Conservation (phyloP, 1,140 invertebrate genomes). For the Gonioctena quinquepunctata region DNA sequence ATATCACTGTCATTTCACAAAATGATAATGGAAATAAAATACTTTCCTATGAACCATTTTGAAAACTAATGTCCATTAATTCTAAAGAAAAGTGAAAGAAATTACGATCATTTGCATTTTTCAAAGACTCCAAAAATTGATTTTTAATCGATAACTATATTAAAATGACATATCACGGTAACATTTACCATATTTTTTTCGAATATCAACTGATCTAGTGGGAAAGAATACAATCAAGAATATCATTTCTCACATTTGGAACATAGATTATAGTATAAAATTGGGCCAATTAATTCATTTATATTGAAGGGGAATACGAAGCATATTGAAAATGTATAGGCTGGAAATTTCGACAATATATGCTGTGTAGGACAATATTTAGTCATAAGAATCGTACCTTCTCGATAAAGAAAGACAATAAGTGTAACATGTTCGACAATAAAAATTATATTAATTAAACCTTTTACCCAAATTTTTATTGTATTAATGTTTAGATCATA, state of each 20-base stretch:
- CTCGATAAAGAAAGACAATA: conserved; percentile 14
- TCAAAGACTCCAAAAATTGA: background rate
- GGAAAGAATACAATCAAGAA: conserved; percentile 45
- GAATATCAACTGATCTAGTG: conserved; percentile 8
- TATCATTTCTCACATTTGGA: conserved; percentile 44
- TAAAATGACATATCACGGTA: conserved; percentile 12
- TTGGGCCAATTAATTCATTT: conserved; percentile 31
- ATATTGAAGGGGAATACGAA: background rate
- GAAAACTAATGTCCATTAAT: background rate
- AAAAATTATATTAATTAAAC: background rate
- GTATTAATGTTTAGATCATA: background rate
- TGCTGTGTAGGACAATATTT: conserved; percentile 29
- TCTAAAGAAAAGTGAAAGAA: background rate
- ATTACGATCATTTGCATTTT: no score
- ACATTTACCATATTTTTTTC: background rate
- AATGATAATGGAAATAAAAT: no score
- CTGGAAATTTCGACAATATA: conserved; percentile 27
- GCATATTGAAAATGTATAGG: conserved; percentile 14
- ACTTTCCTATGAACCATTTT: no score
- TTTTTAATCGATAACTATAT: conserved; percentile 1
- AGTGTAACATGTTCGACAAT: conserved; percentile 7
- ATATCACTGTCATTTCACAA: no score
- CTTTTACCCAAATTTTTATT: background rate
- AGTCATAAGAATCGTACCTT: background rate
- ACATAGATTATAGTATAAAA: conserved; percentile 17